Evolutionary conservation across 2,113 vertebrate species (phyloP).

Genomic region (Dromas ardeola): DNA sequence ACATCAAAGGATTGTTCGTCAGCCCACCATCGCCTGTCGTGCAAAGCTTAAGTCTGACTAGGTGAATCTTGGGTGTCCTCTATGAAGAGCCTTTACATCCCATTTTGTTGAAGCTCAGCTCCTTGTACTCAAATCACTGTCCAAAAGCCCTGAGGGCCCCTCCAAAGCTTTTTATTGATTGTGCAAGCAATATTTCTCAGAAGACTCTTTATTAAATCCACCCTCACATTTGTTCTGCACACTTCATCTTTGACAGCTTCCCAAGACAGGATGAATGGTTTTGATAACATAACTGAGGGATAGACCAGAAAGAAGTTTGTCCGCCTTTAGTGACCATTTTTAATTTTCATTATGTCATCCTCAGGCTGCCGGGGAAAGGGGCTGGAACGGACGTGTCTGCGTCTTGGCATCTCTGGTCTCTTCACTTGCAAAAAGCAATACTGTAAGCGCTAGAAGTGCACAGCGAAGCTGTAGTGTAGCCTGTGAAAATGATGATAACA

Average conservation of each 20-base stretch:
- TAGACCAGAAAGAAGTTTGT: neutral
- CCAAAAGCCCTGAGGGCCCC: neutral
- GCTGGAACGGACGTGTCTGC: accelerated
- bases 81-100: neutral
- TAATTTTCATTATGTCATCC: neutral
- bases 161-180: neutral
- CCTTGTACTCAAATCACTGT: neutral
- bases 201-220: neutral
- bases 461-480: neutral
- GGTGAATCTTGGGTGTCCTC: neutral
- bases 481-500: constrained; percentile 40
- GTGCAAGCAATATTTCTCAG: neutral
- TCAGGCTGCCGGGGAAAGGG: neutral
- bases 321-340: neutral
- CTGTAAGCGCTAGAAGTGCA: neutral
- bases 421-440: neutral
- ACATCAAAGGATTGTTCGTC: neutral
- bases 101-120: neutral
- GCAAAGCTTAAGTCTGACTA: neutral
- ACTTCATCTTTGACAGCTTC: neutral
- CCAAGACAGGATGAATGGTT: neutral
- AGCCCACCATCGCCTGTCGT: neutral
- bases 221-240: neutral
- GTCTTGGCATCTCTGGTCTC: neutral
- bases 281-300: neutral